Conservation (phyloP, 2,888 invertebrate species). For the Cyrtodaria siliqua region DNA sequence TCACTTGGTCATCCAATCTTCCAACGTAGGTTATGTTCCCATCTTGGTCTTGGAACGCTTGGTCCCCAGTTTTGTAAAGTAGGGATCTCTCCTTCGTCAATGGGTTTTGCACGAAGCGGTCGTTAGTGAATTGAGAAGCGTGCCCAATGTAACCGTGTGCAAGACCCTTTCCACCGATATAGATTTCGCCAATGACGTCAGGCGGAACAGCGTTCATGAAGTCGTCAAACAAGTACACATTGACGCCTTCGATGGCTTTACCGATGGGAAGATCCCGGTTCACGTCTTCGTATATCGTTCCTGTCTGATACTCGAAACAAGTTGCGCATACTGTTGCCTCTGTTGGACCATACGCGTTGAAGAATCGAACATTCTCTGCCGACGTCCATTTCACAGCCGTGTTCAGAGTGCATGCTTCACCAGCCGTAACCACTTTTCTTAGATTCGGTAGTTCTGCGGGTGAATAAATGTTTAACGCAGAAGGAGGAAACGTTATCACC, state of each 20-base stretch:
- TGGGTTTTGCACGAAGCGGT: slow-evolving; percentile 79
- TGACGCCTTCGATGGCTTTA: slow-evolving; percentile 92
- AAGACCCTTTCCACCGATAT: slow-evolving; percentile 93
- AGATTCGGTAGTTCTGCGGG: slow-evolving; percentile 86
- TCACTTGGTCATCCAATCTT: slow-evolving; percentile 91
- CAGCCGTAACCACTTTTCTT: slow-evolving; percentile 94
- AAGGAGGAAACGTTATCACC: slow-evolving; percentile 91
- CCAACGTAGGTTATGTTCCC: slow-evolving; percentile 91
- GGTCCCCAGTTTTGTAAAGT: slow-evolving; percentile 95
- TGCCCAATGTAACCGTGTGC: slow-evolving; percentile 92
- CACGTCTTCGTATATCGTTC: slow-evolving; percentile 65
- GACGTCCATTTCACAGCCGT: slow-evolving; percentile 92
- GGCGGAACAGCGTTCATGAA: slow-evolving; percentile 90
- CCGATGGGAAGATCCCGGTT: slow-evolving; percentile 94
- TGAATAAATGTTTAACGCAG: slow-evolving; percentile 89
- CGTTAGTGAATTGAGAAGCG: slow-evolving; percentile 87
- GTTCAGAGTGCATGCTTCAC: slow-evolving; percentile 92
- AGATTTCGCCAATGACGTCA: slow-evolving; percentile 93
- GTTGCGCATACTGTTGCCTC: slow-evolving; percentile 97
- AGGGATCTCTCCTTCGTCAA: slow-evolving; percentile 71
- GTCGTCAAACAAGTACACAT: slow-evolving; percentile 93
- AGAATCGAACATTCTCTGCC: slow-evolving; percentile 89
- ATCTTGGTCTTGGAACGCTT: slow-evolving; percentile 90
- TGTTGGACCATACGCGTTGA: slow-evolving; percentile 96
- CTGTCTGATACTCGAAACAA: slow-evolving; percentile 89